These are phyloP conservation scores for Penaeus chinensis DNA, from an alignment of 1,140 invertebrate species.

Conservation along the genomic window DNA sequence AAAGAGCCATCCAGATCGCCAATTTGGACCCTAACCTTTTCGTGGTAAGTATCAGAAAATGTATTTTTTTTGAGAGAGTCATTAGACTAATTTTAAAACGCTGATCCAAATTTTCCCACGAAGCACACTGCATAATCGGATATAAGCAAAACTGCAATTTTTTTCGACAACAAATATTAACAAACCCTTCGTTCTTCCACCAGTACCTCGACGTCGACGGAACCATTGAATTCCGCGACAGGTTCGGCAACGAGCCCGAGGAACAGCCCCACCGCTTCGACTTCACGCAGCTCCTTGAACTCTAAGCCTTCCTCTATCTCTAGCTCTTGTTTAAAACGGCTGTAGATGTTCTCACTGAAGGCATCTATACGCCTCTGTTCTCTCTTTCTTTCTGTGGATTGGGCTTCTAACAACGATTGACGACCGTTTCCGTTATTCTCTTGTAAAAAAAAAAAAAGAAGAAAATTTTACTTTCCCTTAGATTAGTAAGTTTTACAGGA, in stretches of 20 bases:
- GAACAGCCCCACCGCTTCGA: constrained; percentile 46
- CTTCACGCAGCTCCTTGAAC: constrained; percentile 32
- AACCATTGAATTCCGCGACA: constrained; percentile 44
- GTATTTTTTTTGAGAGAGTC: background rate
- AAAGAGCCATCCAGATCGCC: constrained; percentile 34
- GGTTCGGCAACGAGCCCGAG: constrained; percentile 57
- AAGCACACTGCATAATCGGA: background rate
- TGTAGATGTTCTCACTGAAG: background rate
- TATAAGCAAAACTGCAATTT: background rate
- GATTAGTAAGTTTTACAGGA: too few species aligned
- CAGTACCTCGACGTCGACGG: constrained; percentile 57
- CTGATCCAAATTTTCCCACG: background rate
- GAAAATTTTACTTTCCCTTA: too few species aligned
- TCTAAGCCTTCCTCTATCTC: background rate
- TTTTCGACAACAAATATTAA: background rate
- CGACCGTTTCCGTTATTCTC: too few species aligned
- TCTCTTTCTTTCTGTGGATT: background rate
- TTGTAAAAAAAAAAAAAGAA: too few species aligned
- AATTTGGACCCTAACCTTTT: constrained; percentile 45
- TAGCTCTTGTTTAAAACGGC: background rate
- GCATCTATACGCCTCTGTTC: background rate
- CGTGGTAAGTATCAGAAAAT: constrained; percentile 41
- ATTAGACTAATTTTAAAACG: background rate
- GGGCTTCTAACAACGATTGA: too few species aligned
- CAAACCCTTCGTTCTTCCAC: background rate